These are phyloP conservation scores for Recurvirostra avosetta DNA, from an alignment of 2,113 vertebrate genomes.

Conservation along the genomic window DNA sequence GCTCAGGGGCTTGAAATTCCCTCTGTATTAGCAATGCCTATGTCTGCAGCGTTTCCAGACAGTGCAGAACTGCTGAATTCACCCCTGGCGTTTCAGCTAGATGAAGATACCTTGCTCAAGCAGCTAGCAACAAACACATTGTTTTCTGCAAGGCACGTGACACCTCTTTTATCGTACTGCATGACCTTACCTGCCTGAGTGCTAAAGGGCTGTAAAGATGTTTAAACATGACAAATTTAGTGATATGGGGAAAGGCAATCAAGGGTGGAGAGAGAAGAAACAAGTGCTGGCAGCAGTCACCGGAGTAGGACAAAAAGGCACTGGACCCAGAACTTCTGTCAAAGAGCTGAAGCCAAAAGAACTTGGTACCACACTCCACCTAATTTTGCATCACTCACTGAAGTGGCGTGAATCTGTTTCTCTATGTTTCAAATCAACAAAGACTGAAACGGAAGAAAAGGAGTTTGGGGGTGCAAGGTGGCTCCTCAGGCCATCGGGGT, in stretches of 20 bases:
- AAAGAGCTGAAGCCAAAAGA: not conserved
- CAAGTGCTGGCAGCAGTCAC: not conserved
- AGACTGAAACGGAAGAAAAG: not conserved
- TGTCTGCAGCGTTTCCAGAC: not conserved
- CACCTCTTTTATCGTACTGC: not conserved
- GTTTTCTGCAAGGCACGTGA: not conserved
- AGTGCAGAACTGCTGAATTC: not conserved
- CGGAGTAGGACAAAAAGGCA: not conserved
- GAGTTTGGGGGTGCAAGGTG: not conserved
- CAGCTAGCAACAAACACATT: not conserved
- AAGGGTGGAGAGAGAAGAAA: not conserved
- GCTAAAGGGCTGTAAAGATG: not conserved
- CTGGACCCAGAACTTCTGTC: not conserved
- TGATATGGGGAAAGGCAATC: not conserved
- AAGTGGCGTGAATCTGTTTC: rapidly evolving
- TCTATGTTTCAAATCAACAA: not conserved
- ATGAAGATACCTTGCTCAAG: not conserved
- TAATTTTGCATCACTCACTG: not conserved
- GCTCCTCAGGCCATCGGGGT: not conserved
- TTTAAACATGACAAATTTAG: not conserved
- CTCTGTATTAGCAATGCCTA: not conserved
- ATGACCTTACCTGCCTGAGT: not conserved
- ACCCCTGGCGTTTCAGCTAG: not conserved
- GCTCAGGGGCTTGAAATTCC: not conserved
- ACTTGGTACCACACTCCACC: not conserved